Evolutionary conservation across 2,888 invertebrate genomes (phyloP), one percentile per base, ranked within the genome.

Genomic region (Taenaris catops): DNA sequence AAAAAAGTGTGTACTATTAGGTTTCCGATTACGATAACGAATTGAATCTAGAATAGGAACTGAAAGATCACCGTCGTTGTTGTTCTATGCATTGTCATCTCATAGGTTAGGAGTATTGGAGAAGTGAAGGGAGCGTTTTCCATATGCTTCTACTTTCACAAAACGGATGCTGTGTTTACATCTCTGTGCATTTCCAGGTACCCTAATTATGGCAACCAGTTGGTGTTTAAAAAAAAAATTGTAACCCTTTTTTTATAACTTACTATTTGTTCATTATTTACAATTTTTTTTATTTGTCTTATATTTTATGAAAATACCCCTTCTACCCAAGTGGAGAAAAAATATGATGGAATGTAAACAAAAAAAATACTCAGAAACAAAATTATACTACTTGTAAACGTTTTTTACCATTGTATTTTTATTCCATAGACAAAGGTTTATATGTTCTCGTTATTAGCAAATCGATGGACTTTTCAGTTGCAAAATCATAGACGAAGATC

Each of bases 401-500:
- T 21, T 28, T 5, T 41, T 41, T 40, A 32, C 41, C 35, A 44
- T 35, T 41, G 34, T 20, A 48, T 41, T 47, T 49, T 33, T 37
- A 33, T 51, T 61, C 62, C 57, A 50, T 40, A 42, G 40, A 49
- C 46, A 49, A 50, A 39, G 25, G 26, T 61, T 49, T 43, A 53
- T 37, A 61, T 65, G 63, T 56, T 52, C 64, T 53, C 62, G 53
- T 66, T 78, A 75, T 71, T 83, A 84, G 78, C 74, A 66, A 68
- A 73, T 70, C 66, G 66, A 76, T 86, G 86, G 84, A 73, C 84
- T 86, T 86, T 84, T 86, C 84, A 84, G 84, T 80, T 81, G 80
- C 75, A 60, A 70, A 61, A 54, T 58, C 59, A 38, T 43, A 53
- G 58, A 63, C 51, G 75, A 74, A 63, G 70, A 66, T 19, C 32